Evolutionary conservation across 2,888 invertebrate genomes (phyloP).

Genomic region (Spodoptera littoralis): DNA sequence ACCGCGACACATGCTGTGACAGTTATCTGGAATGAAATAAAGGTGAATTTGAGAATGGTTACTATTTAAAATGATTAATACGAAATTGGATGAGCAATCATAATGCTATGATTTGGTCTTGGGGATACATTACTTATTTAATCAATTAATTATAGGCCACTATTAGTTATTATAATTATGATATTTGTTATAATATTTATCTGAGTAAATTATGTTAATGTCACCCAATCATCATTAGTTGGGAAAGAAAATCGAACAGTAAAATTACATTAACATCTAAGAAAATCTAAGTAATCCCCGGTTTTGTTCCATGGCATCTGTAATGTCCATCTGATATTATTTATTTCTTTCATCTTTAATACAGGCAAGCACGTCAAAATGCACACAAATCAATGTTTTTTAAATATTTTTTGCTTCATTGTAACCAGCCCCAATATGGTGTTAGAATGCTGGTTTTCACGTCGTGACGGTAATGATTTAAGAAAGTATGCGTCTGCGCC

Average conservation of each 20-base stretch:
- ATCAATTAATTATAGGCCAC: too few species aligned
- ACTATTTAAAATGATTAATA: neutral
- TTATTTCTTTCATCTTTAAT: constrained; percentile 3
- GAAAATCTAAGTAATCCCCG: too few species aligned
- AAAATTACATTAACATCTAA: too few species aligned
- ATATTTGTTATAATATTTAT: too few species aligned
- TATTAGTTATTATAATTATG: too few species aligned
- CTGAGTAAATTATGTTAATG: too few species aligned
- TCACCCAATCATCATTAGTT: too few species aligned
- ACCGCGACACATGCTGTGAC: constrained; percentile 66
- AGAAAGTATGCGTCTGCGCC: constrained; percentile 35
- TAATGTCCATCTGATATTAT: neutral
- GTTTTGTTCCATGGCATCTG: too few species aligned
- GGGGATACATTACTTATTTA: too few species aligned
- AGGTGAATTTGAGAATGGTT: constrained; percentile 4
- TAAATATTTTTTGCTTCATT: constrained; percentile 21
- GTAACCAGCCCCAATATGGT: constrained; percentile 40
- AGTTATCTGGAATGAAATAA: constrained; percentile 73
- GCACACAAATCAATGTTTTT: constrained; percentile 28
- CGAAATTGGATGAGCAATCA: too few species aligned
- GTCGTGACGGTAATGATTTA: constrained; percentile 50
- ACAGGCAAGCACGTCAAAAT: constrained; percentile 2
- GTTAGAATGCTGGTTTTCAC: constrained; percentile 42
- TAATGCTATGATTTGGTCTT: too few species aligned
- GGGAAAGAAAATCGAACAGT: too few species aligned